A percentile compares a stretch with the other conserved stretches of the same genome.
phyloP scores from a whole-genome alignment of 2,888 invertebrate species.

The Halictus ligatus region DNA sequence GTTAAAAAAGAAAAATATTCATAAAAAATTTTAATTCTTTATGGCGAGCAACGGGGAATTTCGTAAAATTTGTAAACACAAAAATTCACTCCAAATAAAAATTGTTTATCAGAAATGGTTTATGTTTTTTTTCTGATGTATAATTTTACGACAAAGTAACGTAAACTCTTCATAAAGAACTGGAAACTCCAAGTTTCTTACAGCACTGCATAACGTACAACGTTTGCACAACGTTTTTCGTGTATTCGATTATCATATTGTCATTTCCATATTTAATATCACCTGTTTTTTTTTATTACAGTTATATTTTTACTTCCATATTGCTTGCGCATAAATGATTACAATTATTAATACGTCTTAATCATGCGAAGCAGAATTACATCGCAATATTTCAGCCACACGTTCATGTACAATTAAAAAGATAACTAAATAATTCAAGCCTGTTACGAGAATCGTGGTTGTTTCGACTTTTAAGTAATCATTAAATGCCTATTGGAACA shows the following conservation, averaged over 20 bases:
- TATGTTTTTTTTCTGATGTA: not conserved
- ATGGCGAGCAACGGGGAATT: not conserved
- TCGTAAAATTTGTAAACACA: not conserved
- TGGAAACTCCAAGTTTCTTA: constrained; percentile 7
- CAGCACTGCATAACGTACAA: no score
- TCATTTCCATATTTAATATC: constrained; percentile 7
- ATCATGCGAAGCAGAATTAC: not conserved
- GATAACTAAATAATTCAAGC: not conserved
- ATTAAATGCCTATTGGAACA: not conserved
- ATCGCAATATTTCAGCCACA: not conserved
- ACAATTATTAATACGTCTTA: not conserved
- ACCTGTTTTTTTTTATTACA: not conserved
- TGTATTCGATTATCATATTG: not conserved
- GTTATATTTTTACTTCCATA: not conserved
- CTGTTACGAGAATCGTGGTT: not conserved
- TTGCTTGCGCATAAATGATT: not conserved
- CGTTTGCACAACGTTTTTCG: not conserved
- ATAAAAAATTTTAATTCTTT: no score
- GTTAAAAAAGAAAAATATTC: no score
- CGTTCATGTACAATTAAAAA: not conserved
- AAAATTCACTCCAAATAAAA: not conserved
- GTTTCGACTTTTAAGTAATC: not conserved
- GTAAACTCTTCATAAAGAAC: not conserved
- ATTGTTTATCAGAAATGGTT: not conserved
- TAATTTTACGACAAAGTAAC: not conserved